These are phyloP conservation scores for Aphaenogaster ashmeadi DNA, from an alignment of 1,140 invertebrate species.

Conservation along the genomic window DNA sequence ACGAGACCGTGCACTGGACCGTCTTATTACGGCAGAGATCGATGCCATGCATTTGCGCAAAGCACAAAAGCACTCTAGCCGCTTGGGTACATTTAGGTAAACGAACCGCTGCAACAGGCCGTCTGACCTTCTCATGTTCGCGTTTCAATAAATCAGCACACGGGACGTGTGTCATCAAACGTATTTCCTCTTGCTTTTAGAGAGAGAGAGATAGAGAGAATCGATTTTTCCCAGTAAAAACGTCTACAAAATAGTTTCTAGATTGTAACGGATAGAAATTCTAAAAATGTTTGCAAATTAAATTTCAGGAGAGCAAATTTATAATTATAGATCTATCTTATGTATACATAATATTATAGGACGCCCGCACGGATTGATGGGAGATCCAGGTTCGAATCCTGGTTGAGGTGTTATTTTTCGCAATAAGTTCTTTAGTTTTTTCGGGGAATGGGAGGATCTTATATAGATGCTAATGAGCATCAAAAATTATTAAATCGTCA, in stretches of 20 bases:
- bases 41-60: conserved; percentile 25
- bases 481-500: too few species aligned
- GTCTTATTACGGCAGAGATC: not conserved
- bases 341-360: not conserved
- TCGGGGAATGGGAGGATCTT: too few species aligned
- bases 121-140: not conserved
- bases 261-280: not conserved
- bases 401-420: too few species aligned
- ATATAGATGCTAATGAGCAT: too few species aligned
- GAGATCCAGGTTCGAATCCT: too few species aligned
- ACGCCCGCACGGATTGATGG: too few species aligned
- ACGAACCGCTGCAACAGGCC: not conserved
- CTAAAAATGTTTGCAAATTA: not conserved
- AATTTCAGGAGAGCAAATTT: not conserved
- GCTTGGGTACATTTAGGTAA: not conserved
- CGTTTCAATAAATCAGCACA: not conserved
- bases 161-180: not conserved
- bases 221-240: not conserved
- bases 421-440: too few species aligned
- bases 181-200: not conserved
- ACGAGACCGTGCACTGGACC: not conserved
- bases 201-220: not conserved
- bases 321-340: not conserved
- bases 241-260: not conserved
- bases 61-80: not conserved